Evolutionary conservation across 2,888 invertebrate species (phyloP).

Genomic region (Autographa gamma): DNA sequence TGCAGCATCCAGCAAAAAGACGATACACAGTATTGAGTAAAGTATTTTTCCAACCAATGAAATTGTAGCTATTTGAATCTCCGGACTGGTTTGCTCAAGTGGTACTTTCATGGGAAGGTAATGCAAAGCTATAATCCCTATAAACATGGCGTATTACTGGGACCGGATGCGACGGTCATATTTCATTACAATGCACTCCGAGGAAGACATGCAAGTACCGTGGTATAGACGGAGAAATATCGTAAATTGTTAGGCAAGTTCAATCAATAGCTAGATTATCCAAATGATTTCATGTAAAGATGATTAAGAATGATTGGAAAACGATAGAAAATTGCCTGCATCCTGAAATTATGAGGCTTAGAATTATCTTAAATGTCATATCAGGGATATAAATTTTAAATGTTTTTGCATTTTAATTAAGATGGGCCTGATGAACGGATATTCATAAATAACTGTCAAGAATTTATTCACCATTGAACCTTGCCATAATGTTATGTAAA

Average conservation of each 20-base stretch:
- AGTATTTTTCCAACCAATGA: conserved; percentile 40
- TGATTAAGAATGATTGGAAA: not conserved
- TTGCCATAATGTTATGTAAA: too few species aligned
- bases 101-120: conserved; percentile 44
- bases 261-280: conserved; percentile 31
- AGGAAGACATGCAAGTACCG: conserved; percentile 47
- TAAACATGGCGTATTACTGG: conserved; percentile 58
- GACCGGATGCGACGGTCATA: conserved; percentile 57
- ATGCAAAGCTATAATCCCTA: conserved; percentile 55
- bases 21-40: conserved; percentile 16
- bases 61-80: conserved; percentile 31
- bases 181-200: conserved; percentile 58
- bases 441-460: not conserved
- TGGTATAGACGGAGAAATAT: conserved; percentile 38
- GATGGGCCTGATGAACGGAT: not conserved
- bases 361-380: not conserved
- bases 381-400: not conserved
- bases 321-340: not conserved
- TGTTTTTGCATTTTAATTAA: not conserved
- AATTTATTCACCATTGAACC: not conserved
- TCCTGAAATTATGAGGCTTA: not conserved
- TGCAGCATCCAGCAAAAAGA: conserved; percentile 37
- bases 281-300: conserved; percentile 9
- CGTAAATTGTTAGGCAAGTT: conserved; percentile 40
- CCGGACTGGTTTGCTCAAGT: conserved; percentile 48